phyloP scores from a whole-genome alignment of 2,113 vertebrate genomes.

The Motacilla alba region DNA sequence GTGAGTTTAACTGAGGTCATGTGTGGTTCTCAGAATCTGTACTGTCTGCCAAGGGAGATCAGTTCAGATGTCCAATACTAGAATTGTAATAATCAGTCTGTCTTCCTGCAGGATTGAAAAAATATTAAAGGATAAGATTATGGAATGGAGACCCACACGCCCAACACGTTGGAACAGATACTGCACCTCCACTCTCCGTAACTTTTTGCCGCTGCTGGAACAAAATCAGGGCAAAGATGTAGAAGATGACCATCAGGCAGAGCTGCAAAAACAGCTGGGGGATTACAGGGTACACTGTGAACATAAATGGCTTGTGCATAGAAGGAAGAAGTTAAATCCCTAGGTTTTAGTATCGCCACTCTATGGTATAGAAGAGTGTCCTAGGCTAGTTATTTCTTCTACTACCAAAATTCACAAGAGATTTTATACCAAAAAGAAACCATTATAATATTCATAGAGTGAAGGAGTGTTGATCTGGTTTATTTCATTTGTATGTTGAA shows the following conservation, averaged over 20 bases:
- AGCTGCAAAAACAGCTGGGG: conserved; percentile 87
- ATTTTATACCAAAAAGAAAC: background rate
- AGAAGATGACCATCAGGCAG: conserved; percentile 84
- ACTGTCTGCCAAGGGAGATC: background rate
- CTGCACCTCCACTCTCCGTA: conserved; percentile 85
- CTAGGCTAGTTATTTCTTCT: background rate
- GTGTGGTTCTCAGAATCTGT: background rate
- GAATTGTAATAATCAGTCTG: background rate
- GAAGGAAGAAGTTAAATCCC: background rate
- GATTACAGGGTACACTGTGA: conserved; percentile 82
- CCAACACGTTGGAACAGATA: conserved; percentile 97
- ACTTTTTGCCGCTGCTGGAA: conserved; percentile 90
- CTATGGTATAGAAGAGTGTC: background rate
- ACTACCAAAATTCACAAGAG: background rate
- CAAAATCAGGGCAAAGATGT: conserved; percentile 80
- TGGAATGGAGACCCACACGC: conserved; percentile 93
- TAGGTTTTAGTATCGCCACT: accelerated
- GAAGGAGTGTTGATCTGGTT: background rate
- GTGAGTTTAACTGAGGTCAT: background rate
- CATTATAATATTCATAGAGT: background rate
- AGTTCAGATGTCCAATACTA: background rate
- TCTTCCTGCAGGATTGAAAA: conserved; percentile 86
- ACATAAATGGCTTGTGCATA: background rate
- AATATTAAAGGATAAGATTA: conserved; percentile 91
- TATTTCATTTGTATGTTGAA: background rate